Conservation (phyloP, 2,113 vertebrate species). For the Chiloscyllium plagiosum region DNA sequence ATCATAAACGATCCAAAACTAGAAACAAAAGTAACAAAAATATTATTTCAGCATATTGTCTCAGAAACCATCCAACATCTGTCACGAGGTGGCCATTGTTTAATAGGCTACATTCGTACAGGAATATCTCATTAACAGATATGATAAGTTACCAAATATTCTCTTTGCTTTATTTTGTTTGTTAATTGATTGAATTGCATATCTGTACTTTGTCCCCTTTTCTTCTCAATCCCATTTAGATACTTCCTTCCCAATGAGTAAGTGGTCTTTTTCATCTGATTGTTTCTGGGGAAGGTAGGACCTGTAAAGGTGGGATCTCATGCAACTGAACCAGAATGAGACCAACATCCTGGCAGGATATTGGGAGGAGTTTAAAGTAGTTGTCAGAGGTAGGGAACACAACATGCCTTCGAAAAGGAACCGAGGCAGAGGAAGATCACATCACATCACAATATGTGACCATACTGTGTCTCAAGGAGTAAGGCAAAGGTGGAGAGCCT, state of each 20-base stretch:
- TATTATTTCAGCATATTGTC: conserved; percentile 36
- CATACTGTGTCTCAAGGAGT: no score
- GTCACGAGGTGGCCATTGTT: background rate
- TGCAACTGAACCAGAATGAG: no score
- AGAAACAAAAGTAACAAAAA: conserved; percentile 42
- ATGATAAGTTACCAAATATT: background rate
- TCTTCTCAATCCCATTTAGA: background rate
- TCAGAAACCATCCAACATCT: background rate
- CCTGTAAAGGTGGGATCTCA: no score
- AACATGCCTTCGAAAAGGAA: no score
- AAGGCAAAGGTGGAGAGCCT: no score
- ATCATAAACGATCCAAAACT: conserved; percentile 66
- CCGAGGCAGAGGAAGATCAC: no score
- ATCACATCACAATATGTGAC: no score
- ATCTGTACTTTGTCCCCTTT: background rate
- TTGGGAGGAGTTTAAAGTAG: no score
- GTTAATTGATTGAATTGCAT: background rate
- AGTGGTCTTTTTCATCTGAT: background rate
- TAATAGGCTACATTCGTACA: background rate
- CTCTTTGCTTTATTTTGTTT: background rate
- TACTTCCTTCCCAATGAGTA: background rate
- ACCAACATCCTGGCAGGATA: no score
- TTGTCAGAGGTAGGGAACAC: no score
- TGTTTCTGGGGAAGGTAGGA: no score
- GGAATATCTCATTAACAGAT: background rate